Evolutionary conservation across 2,797 vertebrate species (phyloP).

Genomic region (Coccyzus lansbergi): DNA sequence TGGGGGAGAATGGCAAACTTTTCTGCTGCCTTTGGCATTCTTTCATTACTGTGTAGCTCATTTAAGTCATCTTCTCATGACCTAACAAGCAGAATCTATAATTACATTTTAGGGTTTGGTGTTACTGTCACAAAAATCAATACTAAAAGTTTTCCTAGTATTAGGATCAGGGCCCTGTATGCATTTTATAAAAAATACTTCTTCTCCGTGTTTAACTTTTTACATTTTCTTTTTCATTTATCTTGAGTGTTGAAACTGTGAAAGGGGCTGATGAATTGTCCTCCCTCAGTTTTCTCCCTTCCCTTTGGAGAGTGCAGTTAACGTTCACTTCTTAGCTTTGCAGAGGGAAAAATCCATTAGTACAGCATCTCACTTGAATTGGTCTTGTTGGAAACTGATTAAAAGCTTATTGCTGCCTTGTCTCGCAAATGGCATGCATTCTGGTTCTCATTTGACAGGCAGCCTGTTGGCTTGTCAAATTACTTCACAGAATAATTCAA

Average conservation of each 20-base stretch:
- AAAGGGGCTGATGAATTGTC: background rate
- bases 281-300: background rate
- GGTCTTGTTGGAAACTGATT: constrained; percentile 35
- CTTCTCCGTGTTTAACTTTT: background rate
- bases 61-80: background rate
- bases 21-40: background rate
- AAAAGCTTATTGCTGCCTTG: background rate
- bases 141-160: background rate
- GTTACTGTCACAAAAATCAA: background rate
- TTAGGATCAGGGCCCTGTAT: background rate
- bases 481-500: background rate
- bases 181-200: background rate
- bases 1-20: background rate
- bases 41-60: background rate
- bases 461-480: constrained; percentile 23
- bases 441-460: constrained; percentile 27
- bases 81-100: background rate
- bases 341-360: constrained; percentile 3
- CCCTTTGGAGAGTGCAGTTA: background rate
- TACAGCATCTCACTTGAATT: background rate
- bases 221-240: background rate
- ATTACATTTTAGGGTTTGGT: background rate
- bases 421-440: background rate
- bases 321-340: background rate
- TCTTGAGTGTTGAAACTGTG: background rate